phyloP scores from a whole-genome alignment of 2,113 vertebrate genomes.

The Rafetus swinhoei region DNA sequence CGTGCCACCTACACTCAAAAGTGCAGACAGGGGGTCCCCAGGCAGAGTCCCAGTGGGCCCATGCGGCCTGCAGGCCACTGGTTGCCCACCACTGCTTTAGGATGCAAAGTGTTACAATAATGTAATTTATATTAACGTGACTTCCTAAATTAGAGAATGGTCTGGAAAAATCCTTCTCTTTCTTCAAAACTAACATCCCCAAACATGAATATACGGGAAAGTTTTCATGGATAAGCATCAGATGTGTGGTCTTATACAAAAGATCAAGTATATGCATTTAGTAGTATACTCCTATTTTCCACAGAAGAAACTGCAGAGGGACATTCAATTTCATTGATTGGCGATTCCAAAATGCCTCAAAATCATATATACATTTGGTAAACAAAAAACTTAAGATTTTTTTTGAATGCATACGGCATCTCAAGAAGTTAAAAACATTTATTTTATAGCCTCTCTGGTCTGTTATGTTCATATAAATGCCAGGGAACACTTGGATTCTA shows the following conservation, averaged over 20 bases:
- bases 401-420: not conserved
- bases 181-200: not conserved
- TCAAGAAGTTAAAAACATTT: not conserved
- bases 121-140: fast-evolving
- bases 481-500: not conserved
- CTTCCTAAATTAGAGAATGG: fast-evolving
- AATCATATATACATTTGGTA: fast-evolving
- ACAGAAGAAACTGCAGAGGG: fast-evolving
- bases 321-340: not conserved
- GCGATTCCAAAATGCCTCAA: fast-evolving
- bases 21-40: too few species aligned
- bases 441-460: not conserved
- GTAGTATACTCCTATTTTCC: not conserved
- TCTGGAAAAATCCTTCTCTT: not conserved
- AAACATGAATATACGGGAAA: too few species aligned
- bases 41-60: too few species aligned
- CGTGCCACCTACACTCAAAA: too few species aligned
- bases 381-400: not conserved
- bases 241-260: fast-evolving
- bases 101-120: fast-evolving
- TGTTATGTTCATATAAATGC: not conserved
- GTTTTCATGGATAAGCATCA: not conserved
- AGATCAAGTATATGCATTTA: not conserved
- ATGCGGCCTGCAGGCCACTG: too few species aligned
- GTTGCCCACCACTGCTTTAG: too few species aligned